Percentiles rank a stretch among this genome's conserved stretches.
Evolutionary conservation across 2,113 vertebrate genomes (phyloP).

Genomic region (Choloepus hoffmanni): DNA sequence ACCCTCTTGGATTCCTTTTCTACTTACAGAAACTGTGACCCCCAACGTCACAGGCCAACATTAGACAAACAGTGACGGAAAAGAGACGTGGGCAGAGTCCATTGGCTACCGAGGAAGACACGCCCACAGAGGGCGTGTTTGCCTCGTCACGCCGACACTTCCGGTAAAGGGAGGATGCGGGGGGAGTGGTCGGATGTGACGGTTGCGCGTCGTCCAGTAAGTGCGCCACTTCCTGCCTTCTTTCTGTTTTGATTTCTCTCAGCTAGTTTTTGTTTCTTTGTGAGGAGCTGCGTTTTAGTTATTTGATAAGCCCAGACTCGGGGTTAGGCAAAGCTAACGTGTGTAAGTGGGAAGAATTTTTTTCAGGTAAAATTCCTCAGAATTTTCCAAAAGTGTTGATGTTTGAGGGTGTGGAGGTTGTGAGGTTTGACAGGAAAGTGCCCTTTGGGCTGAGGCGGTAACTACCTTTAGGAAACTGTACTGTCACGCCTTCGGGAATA

Average conservation of each 20-base stretch:
- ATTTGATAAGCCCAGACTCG: neutral
- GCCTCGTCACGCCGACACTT: accelerated
- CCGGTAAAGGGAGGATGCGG: accelerated
- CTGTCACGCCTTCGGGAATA: neutral
- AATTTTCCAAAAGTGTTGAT: neutral
- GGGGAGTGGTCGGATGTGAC: neutral
- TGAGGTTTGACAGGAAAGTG: neutral
- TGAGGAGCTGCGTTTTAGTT: neutral
- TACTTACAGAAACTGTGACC: neutral
- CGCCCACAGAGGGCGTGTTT: accelerated
- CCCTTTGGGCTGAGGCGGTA: neutral
- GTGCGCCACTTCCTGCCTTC: accelerated
- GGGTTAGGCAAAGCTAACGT: neutral
- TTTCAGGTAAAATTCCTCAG: too few relatives aligned
- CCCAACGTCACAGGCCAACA: neutral
- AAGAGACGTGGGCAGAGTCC: neutral
- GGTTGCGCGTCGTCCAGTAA: accelerated
- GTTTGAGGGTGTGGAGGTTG: neutral
- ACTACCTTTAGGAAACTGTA: neutral
- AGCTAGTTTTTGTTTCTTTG: accelerated
- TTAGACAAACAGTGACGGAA: accelerated
- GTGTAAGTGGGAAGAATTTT: neutral
- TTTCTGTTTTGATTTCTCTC: neutral
- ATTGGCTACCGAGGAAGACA: slow-evolving; percentile 62
- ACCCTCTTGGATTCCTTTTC: neutral